These are phyloP conservation scores for Argya squamiceps DNA, from an alignment of 2,797 vertebrate genomes.

Conservation along the genomic window DNA sequence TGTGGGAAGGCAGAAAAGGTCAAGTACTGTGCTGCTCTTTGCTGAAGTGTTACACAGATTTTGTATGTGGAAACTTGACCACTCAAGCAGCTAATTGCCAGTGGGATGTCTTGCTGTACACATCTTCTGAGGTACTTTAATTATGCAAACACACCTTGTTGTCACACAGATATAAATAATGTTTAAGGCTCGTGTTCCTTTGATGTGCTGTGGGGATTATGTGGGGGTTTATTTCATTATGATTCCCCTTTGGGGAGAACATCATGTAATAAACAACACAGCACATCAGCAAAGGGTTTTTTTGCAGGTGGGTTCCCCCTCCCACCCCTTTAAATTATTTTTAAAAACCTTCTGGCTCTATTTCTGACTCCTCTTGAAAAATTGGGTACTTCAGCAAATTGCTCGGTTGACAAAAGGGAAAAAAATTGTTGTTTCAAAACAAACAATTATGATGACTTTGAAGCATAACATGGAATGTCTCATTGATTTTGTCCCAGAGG, in stretches of 20 bases:
- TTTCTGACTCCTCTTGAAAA: conserved; percentile 28
- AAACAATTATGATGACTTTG: conserved; percentile 65
- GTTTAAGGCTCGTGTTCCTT: not conserved
- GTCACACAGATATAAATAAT: conserved; percentile 21
- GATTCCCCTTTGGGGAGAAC: not conserved
- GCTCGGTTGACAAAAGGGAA: conserved; percentile 17
- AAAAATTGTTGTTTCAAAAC: conserved; percentile 44
- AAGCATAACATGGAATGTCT: conserved; percentile 59
- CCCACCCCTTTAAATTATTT: not conserved
- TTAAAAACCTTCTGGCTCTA: conserved; percentile 23
- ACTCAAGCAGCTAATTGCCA: conserved; percentile 57
- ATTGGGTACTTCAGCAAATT: conserved; percentile 51
- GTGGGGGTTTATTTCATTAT: not conserved
- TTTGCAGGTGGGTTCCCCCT: not conserved
- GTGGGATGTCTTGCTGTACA: conserved; percentile 33
- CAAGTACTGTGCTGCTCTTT: not conserved
- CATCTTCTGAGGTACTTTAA: conserved; percentile 47
- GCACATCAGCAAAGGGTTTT: not conserved
- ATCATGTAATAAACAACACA: not conserved
- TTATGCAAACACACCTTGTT: conserved; percentile 57
- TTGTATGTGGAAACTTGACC: conserved; percentile 19
- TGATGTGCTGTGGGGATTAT: not conserved
- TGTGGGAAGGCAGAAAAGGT: conserved; percentile 37
- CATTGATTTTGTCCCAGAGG: conserved; percentile 66
- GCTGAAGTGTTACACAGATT: not conserved